Evolutionary conservation across 2,113 vertebrate species (phyloP).

Genomic region (Tautogolabrus adspersus): DNA sequence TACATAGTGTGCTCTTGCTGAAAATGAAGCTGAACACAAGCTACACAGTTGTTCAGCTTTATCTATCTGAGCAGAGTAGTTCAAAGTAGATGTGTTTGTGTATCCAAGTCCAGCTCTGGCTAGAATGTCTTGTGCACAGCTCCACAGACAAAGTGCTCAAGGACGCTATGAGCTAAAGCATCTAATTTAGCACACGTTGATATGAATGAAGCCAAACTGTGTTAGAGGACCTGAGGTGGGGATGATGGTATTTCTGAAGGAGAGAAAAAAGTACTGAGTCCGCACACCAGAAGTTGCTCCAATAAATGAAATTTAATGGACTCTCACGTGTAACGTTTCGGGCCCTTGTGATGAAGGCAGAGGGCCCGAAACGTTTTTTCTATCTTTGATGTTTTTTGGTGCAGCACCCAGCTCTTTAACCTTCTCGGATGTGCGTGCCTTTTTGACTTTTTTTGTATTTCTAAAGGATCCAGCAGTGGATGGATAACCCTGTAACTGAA

Average conservation of each 20-base stretch:
- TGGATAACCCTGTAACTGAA: conserved; percentile 40
- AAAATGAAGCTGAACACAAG: conserved; percentile 6
- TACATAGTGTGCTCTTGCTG: too few species aligned
- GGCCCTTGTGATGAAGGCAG: too few species aligned
- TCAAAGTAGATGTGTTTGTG: conserved; percentile 14
- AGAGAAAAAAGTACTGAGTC: too few species aligned
- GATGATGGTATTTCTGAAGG: conserved; percentile 32
- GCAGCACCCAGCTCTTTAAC: too few species aligned
- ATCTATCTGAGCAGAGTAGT: conserved; percentile 10
- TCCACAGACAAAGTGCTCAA: conserved; percentile 34
- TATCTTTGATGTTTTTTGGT: too few species aligned
- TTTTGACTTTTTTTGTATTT: not conserved
- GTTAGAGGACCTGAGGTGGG: conserved; percentile 43
- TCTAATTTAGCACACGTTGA: conserved; percentile 55
- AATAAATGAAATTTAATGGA: too few species aligned
- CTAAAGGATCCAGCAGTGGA: conserved; percentile 33
- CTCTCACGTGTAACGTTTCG: too few species aligned
- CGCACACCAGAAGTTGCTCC: too few species aligned
- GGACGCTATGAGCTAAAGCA: conserved; percentile 30
- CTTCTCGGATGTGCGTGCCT: too few species aligned
- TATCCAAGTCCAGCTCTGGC: not conserved
- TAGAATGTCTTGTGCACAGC: conserved; percentile 30
- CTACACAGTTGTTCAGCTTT: conserved; percentile 14
- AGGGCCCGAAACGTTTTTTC: too few species aligned
- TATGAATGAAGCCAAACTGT: conserved; percentile 62